Percentiles rank a stretch among this genome's conserved stretches.
Conservation (phyloP, 2,888 invertebrate genomes). For the Andrena bicolor region DNA sequence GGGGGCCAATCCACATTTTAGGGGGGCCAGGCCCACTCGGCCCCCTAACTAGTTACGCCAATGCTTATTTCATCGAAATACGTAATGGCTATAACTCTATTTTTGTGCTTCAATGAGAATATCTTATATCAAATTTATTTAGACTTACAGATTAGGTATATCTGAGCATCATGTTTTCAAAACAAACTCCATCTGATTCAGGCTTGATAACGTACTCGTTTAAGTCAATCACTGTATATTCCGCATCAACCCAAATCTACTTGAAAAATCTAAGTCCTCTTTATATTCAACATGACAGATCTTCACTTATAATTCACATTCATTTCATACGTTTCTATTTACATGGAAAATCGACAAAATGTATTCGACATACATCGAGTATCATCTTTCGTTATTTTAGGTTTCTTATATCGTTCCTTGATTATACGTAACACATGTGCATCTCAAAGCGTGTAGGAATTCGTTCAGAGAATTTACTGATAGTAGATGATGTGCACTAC, state of each 20-base stretch:
- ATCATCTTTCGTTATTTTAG: not conserved
- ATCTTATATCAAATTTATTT: too few species aligned
- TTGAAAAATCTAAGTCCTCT: not conserved
- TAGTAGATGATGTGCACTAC: not conserved
- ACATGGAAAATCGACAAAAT: not conserved
- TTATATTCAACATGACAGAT: not conserved
- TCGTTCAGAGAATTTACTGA: not conserved
- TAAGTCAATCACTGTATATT: too few species aligned
- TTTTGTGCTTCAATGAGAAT: too few species aligned
- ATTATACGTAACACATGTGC: not conserved
- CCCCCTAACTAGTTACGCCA: too few species aligned
- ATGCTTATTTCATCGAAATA: too few species aligned
- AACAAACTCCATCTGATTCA: too few species aligned
- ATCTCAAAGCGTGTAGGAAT: not conserved
- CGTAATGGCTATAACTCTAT: too few species aligned
- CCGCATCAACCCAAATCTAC: not conserved
- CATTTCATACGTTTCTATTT: not conserved
- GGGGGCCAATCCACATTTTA: too few species aligned
- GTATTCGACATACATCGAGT: not conserved
- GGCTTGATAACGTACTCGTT: too few species aligned
- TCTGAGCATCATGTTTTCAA: too few species aligned
- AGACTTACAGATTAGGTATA: too few species aligned
- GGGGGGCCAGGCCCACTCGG: too few species aligned
- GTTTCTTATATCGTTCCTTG: not conserved
- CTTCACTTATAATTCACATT: not conserved